Evolutionary conservation across 2,888 invertebrate genomes (phyloP).

Genomic region (Drosophila tripunctata): DNA sequence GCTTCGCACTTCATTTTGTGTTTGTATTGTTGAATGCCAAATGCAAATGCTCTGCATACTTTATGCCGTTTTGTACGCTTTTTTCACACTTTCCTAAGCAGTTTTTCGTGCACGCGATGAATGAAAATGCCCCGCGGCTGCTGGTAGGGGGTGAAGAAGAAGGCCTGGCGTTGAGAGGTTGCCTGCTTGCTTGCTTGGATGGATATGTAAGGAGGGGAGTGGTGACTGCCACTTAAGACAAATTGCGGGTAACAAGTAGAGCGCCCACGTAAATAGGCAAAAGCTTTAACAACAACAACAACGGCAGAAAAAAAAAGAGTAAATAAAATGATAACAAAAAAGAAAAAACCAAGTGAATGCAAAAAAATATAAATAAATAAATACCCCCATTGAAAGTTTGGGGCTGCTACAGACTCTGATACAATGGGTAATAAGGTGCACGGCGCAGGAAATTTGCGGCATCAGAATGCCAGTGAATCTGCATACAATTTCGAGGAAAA

Average conservation of each 20-base stretch:
- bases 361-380: constrained; percentile 55
- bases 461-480: constrained; percentile 45
- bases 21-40: constrained; percentile 81
- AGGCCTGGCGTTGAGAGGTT: constrained; percentile 33
- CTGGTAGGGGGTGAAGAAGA: constrained; percentile 7
- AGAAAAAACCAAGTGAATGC: constrained; percentile 6
- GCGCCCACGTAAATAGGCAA: constrained; percentile 66
- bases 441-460: constrained; percentile 60
- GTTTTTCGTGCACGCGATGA: constrained; percentile 54
- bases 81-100: constrained; percentile 70
- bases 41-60: constrained; percentile 83
- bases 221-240: constrained; percentile 80
- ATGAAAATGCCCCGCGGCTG: constrained; percentile 44
- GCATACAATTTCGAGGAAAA: constrained; percentile 51
- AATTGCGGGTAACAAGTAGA: constrained; percentile 81
- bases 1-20: constrained; percentile 77
- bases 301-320: constrained; percentile 8
- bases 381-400: constrained; percentile 48
- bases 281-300: constrained; percentile 10
- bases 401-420: constrained; percentile 23
- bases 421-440: constrained; percentile 53
- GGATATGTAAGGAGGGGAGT: constrained; percentile 15
- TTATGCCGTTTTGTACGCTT: constrained; percentile 76
- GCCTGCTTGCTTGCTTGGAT: background rate
- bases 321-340: constrained; percentile 31